Evolutionary conservation across 2,113 vertebrate species (phyloP), one percentile per base, ranked within the genome.

Genomic region (Pangasianodon hypophthalmus): DNA sequence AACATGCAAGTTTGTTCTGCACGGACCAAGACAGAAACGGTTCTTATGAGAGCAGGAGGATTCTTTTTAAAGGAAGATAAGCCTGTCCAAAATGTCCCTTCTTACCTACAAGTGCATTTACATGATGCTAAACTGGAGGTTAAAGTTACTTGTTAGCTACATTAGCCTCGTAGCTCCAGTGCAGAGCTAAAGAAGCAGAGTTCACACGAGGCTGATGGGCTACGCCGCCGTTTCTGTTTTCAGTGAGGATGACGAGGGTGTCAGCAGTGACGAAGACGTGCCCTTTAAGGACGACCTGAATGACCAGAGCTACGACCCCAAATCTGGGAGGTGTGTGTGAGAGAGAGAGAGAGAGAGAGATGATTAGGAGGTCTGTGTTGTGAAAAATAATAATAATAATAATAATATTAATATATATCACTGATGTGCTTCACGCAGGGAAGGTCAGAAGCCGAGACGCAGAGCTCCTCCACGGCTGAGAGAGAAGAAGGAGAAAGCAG

Each of bases 231-330:
- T 41, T 44, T 91, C 69, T 87, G 19, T 85, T 90, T 91, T 87
- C 88, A 96, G 96, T 81, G 93, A 92, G n/a, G 94, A 93, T n/a
- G 97, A 97, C 13, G 97, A 97, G 48, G 95, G 93, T 92, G 89
- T 97, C 73, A 97, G 97, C 94, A 98, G 97, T 87, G 98, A 99
- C 90, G 96, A 96, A 95, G 98, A 99, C 80, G 94, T 97, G 93
- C 97, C 98, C 10, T 99, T 98, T 93, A 97, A 95, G 95, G 98
- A 99, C 60, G 98, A 99, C 91, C 95, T 97, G 88, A 97, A 97
- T 93, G 98, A 99, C 92, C 97, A 98, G 94, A 99, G 97, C 91
- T 99, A 99, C 48, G 97, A 97, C 91, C 98, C 98, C 0, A 97
- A 97, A 75, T 94, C 95, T 92, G 97, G 98, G 93, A 98, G 97